Percentiles rank a stretch among this genome's conserved stretches.
These are phyloP conservation scores for Mormyrus lacerda DNA, from an alignment of 2,113 vertebrate genomes.

Conservation along the genomic window DNA sequence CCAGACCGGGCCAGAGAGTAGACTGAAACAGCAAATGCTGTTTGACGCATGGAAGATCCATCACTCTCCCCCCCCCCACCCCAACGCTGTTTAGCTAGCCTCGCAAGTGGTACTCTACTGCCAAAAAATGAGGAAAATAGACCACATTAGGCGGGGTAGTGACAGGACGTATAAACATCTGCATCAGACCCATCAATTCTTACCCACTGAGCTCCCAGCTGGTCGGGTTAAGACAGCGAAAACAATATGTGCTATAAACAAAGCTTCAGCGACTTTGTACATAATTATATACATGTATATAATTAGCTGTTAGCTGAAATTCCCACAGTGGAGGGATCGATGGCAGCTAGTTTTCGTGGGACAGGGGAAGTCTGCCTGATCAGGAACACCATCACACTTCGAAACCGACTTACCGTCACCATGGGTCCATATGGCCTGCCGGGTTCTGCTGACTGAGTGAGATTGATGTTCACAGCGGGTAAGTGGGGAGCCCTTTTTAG, in stretches of 20 bases:
- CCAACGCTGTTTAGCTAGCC: not conserved
- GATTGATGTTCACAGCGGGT: not conserved
- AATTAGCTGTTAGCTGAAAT: conserved; percentile 3
- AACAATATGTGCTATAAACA: not conserved
- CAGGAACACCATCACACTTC: not conserved
- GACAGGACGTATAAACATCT: not conserved
- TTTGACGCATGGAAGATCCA: not conserved
- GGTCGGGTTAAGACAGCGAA: not conserved
- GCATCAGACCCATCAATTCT: not conserved
- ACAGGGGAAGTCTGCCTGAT: not conserved
- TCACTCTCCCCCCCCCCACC: not conserved
- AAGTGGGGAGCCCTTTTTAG: not conserved
- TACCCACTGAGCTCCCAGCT: not conserved
- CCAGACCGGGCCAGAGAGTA: not conserved
- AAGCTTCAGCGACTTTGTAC: not conserved
- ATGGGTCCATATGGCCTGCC: not conserved
- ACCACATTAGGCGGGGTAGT: not conserved
- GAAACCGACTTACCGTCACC: not conserved
- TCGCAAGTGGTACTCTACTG: not conserved
- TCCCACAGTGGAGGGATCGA: not conserved
- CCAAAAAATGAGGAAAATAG: not conserved
- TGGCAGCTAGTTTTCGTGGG: not conserved
- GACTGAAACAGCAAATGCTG: not conserved
- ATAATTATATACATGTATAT: not conserved
- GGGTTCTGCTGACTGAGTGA: not conserved